phyloP scores from a whole-genome alignment of 2,888 invertebrate species.

The Zeuzera pyrina region DNA sequence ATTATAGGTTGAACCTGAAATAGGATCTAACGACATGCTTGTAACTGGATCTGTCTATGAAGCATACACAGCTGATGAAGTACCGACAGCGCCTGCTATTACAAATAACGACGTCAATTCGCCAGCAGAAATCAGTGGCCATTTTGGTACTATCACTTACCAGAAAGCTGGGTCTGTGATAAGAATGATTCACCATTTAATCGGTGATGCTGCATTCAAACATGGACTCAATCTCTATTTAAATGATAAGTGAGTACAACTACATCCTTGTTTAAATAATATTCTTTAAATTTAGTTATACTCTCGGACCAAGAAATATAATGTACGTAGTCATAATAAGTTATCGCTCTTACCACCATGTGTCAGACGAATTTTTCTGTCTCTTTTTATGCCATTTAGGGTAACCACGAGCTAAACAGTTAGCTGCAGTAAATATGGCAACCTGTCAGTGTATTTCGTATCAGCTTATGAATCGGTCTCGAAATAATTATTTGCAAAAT shows the following conservation, averaged over 20 bases:
- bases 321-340: too few relatives aligned
- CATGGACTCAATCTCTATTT: slow-evolving; percentile 46
- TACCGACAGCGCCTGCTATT: slow-evolving; percentile 65
- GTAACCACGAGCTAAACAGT: too few relatives aligned
- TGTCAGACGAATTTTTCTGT: not conserved
- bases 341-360: too few relatives aligned
- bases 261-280: too few relatives aligned
- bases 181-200: slow-evolving; percentile 60
- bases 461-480: too few relatives aligned
- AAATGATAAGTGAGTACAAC: slow-evolving; percentile 54
- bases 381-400: too few relatives aligned
- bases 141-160: slow-evolving; percentile 80
- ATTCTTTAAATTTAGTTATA: too few relatives aligned
- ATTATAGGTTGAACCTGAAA: slow-evolving; percentile 71
- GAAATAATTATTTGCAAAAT: too few relatives aligned
- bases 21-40: slow-evolving; percentile 77
- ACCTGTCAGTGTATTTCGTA: too few relatives aligned
- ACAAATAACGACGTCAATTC: slow-evolving; percentile 70
- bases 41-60: slow-evolving; percentile 75
- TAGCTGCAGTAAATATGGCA: too few relatives aligned
- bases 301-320: too few relatives aligned
- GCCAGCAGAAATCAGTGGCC: slow-evolving; percentile 73
- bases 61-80: slow-evolving; percentile 75
- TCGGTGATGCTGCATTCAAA: slow-evolving; percentile 44
- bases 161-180: slow-evolving; percentile 75